Base-by-base conservation (phyloP, 2,888 invertebrate genomes). In the Ornithoptera alexandrae region DNA sequence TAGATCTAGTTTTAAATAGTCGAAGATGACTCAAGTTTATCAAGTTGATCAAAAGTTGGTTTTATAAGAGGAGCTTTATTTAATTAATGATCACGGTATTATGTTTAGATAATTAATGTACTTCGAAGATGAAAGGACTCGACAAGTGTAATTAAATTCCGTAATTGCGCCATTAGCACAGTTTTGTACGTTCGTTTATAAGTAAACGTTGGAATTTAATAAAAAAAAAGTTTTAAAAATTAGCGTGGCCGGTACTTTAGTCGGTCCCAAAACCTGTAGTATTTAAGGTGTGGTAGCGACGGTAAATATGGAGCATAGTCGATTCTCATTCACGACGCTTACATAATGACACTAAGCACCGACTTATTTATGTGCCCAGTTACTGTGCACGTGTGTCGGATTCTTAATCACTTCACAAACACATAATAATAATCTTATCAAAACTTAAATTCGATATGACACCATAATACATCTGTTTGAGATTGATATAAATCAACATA, bases 301-400 rank as follows among this genome's bases (percentile, higher is more conserved):
- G 64, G 46, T 70, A 46, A 57, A 67, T 70, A 64, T 70, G 64
- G 64, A 67, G 60, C 61, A 67, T 42, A 46, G 59, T 67, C 20
- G 57, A 67, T 70, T 67, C 64, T 67, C 64, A 67, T 70, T 70
- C 70, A 70, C 62, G 57, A 42, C 36, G 46, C 64, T 70, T 67
- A 70, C 64, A 64, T 70, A 70, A 67, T 70, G 56, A 30, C 46
- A 62, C 69, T 66, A 69, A 36, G 56, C 63, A 62, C 56, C 66
- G 62, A 58, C 66, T 62, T 69, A 65, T 62, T 66, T 66, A 68
- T 36, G 66, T 39, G 46, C 18, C 22, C 57, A 70, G 62, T 59
- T 63, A 46, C 58, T 30, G 22, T 1, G 66, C 69, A 70, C 66
- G 66, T 70, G 66, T 70, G 22, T 63, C 4, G 63, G 18, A 53